phyloP scores from a whole-genome alignment of 2,888 invertebrate genomes.

The Amphipoea lucens region DNA sequence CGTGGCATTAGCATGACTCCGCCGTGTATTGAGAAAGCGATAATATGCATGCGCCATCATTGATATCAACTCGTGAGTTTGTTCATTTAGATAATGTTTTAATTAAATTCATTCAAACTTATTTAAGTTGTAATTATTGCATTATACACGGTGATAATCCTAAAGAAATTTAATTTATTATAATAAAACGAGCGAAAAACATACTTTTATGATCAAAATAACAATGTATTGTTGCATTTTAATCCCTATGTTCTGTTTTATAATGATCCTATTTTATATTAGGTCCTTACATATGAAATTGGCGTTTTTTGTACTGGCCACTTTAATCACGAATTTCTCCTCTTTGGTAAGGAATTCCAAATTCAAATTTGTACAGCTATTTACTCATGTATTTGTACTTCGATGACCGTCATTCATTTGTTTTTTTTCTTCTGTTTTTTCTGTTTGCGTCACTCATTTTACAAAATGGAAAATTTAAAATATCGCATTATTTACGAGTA shows the following conservation, averaged over 20 bases:
- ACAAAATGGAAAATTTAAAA: too few species aligned
- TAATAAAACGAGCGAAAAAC: background rate
- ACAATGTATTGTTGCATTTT: background rate
- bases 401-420: too few species aligned
- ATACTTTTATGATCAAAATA: background rate
- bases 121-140: conserved; percentile 2
- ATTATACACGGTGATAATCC: background rate
- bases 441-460: too few species aligned
- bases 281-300: too few species aligned
- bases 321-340: too few species aligned
- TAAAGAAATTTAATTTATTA: background rate
- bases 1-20: conserved; percentile 76
- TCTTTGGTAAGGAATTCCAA: too few species aligned
- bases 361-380: too few species aligned
- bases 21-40: conserved; percentile 68
- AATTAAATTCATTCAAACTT: conserved; percentile 18
- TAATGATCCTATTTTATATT: background rate
- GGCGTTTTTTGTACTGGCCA: too few species aligned
- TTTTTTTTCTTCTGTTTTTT: too few species aligned
- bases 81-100: conserved; percentile 19
- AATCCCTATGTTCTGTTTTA: background rate
- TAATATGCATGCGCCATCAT: conserved; percentile 39
- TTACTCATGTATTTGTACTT: too few species aligned
- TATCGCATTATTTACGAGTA: too few species aligned
- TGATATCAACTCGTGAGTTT: conserved; percentile 28